phyloP scores from a whole-genome alignment of 2,797 vertebrate genomes.

The Loris lydekkerianus region DNA sequence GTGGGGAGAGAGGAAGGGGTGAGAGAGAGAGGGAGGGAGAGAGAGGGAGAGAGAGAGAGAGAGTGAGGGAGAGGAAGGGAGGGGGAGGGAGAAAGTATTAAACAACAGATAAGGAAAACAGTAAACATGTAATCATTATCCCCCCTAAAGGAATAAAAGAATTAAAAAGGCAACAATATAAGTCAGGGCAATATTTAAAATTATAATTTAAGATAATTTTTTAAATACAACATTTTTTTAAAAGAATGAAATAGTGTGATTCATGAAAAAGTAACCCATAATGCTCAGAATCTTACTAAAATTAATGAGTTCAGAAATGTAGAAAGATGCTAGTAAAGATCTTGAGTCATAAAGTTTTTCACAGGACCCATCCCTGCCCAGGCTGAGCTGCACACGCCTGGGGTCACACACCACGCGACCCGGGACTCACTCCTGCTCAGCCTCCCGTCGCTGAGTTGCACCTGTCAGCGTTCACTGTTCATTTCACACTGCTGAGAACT shows the following conservation, averaged over 20 bases:
- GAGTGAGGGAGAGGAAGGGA: neutral
- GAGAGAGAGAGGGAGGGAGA: neutral
- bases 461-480: neutral
- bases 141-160: neutral
- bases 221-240: neutral
- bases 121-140: neutral
- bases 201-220: neutral
- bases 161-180: conserved; percentile 15
- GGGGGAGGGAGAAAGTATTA: neutral
- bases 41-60: too few relatives aligned
- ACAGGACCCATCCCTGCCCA: neutral
- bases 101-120: neutral
- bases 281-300: neutral
- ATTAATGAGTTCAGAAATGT: neutral
- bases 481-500: neutral
- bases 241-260: neutral
- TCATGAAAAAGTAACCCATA: neutral
- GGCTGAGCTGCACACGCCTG: neutral
- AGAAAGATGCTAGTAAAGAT: neutral
- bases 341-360: neutral
- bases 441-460: neutral
- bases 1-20: too few relatives aligned
- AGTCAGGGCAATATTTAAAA: neutral
- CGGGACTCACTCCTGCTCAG: neutral
- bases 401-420: neutral